Conservation (phyloP, 2,888 invertebrate genomes). For the Agelastica alni region DNA sequence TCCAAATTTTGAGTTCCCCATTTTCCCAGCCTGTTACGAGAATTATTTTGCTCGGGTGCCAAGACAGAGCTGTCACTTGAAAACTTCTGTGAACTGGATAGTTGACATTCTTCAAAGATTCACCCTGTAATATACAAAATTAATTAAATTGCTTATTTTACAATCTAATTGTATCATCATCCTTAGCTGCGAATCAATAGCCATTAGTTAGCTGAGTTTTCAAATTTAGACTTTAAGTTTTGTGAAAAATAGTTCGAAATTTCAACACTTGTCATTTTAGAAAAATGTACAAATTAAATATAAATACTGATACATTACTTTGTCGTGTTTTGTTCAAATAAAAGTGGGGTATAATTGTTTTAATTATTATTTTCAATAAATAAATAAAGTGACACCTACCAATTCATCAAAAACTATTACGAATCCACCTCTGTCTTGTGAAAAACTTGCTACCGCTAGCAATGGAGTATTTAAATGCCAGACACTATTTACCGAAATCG, state of each 20-base stretch:
- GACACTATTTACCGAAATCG: conserved; percentile 77
- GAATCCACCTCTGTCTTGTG: conserved; percentile 86
- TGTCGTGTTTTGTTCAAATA: too few relatives aligned
- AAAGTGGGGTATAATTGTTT: too few relatives aligned
- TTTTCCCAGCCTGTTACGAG: conserved; percentile 91
- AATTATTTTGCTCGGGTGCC: conserved; percentile 87
- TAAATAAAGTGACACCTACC: too few relatives aligned
- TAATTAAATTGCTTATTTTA: not conserved
- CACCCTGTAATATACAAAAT: conserved; percentile 72
- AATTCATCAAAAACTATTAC: conserved; percentile 87
- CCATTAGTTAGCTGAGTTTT: too few relatives aligned
- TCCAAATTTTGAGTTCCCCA: conserved; percentile 87
- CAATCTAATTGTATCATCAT: too few relatives aligned
- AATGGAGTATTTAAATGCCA: conserved; percentile 85
- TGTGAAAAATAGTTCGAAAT: too few relatives aligned
- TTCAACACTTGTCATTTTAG: too few relatives aligned
- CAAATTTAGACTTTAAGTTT: too few relatives aligned
- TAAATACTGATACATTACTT: too few relatives aligned
- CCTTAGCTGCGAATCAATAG: too few relatives aligned
- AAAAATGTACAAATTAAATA: too few relatives aligned
- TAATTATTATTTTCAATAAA: too few relatives aligned
- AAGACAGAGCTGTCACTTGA: conserved; percentile 80
- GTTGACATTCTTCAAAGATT: conserved; percentile 73
- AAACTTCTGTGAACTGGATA: conserved; percentile 76
- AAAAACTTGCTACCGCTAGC: conserved; percentile 84